These are phyloP conservation scores for Linyphia triangularis DNA, from an alignment of 2,888 invertebrate genomes.

Conservation along the genomic window DNA sequence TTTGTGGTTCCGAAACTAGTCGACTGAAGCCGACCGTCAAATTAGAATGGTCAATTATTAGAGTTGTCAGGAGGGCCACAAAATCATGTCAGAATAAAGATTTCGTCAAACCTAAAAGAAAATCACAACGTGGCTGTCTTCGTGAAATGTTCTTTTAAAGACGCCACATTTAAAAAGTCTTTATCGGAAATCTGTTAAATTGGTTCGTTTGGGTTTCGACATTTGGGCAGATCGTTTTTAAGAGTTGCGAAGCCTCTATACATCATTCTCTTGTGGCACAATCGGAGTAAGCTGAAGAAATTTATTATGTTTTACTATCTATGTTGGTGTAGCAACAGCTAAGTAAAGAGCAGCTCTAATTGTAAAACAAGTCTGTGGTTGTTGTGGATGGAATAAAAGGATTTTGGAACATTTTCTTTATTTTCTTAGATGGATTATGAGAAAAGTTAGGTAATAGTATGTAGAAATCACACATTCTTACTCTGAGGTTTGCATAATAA, in stretches of 20 bases:
- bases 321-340: no score
- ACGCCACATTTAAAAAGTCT: not conserved
- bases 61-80: not conserved
- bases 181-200: not conserved
- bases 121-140: not conserved
- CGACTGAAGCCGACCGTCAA: not conserved
- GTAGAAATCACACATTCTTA: no score
- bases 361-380: no score
- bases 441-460: no score
- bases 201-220: not conserved
- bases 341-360: no score
- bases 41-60: not conserved
- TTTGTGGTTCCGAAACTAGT: slow-evolving; percentile 3
- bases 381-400: no score
- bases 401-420: no score
- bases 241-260: not conserved
- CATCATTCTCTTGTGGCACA: not conserved
- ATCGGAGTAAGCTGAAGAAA: not conserved
- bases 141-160: not conserved
- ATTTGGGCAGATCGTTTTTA: not conserved
- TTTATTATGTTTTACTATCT: not conserved
- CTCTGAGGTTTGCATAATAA: no score
- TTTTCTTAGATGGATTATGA: no score
- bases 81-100: not conserved
- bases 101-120: not conserved